Base-by-base conservation (phyloP, 2,888 invertebrate species). In the Phorcus lineatus region DNA sequence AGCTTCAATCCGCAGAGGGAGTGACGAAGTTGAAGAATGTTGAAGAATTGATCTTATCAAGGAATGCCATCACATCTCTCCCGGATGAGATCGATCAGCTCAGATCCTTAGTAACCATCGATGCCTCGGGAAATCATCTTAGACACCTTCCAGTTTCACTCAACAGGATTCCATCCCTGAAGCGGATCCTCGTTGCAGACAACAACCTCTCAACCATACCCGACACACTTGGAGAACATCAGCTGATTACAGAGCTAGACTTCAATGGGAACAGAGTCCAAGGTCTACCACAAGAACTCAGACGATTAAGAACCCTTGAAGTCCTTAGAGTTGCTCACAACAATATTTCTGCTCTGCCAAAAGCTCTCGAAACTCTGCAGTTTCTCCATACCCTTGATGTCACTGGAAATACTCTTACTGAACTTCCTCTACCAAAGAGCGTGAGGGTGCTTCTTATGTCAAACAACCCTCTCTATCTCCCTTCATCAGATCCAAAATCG, bases 161-260 rank as follows among this genome's bases (percentile, higher is more conserved):
- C 17, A 77, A 47, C 53, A 85, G 86, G 75, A 87, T 91, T 62
- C 81, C 82, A 19, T 88, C 89, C 0, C 82, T 91, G 52, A 91
- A 91, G 81, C 83, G 83, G 19, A 78, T 91, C 19, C 55, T 81
- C 11, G 87, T 86, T 17, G 81, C 86, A 0, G 85, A 90, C 67
- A 92, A 92, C 84, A 88, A 88, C 70, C 83, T 92, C 40, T 82
- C 85, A 74, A 80, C 83, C 53, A 87, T 92, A 55, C 91, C 92
- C 0, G 88, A 91, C 17, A 83, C 87, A 36, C 87, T 92, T 16
- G 91, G 91, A 2, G 89, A 90, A 70, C 86, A 89, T 47, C 90
- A 92, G 80, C 84, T 92, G 36, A 81, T 90, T 40, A 84, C 84
- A 47, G 83, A 86, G 13, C 81, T 91, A 3, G 88, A 89, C 80